Evolutionary conservation across 2,888 invertebrate species (phyloP).

Genomic region (Nysson spinosus): DNA sequence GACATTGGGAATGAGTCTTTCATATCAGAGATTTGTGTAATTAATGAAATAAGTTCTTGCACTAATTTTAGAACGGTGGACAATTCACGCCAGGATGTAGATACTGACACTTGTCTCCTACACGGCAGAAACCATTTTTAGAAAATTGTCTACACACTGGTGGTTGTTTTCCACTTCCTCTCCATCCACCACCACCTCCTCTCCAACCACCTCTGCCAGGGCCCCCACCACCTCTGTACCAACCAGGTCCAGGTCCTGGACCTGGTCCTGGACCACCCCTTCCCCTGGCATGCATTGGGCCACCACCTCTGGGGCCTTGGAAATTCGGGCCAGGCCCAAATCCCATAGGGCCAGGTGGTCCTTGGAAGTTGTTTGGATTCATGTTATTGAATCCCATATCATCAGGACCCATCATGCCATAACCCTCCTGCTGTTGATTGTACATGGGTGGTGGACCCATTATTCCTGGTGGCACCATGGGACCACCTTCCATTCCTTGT

Average conservation of each 20-base stretch:
- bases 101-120: conserved; percentile 90
- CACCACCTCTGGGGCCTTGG: conserved; percentile 71
- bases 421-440: conserved; percentile 71
- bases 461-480: conserved; percentile 76
- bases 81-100: conserved; percentile 87
- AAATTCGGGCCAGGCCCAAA: conserved; percentile 67
- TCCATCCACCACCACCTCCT: conserved; percentile 79
- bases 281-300: conserved; percentile 69
- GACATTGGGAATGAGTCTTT: conserved; percentile 6
- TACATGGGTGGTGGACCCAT: conserved; percentile 76
- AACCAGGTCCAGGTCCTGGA: conserved; percentile 72
- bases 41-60: conserved; percentile 16
- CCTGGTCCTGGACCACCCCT: conserved; percentile 73
- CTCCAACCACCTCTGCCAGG: conserved; percentile 78
- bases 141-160: conserved; percentile 87
- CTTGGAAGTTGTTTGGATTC: conserved; percentile 66
- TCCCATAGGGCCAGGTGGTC: conserved; percentile 73
- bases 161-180: conserved; percentile 72
- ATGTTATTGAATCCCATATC: conserved; percentile 69
- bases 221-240: conserved; percentile 75
- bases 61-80: conserved; percentile 74
- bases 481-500: conserved; percentile 71
- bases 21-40: conserved; percentile 8
- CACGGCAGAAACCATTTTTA: conserved; percentile 88
- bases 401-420: conserved; percentile 71